Base-by-base conservation (phyloP, 37 sponge, comb jelly and placozoan species). In the Bolinopsis microptera region DNA sequence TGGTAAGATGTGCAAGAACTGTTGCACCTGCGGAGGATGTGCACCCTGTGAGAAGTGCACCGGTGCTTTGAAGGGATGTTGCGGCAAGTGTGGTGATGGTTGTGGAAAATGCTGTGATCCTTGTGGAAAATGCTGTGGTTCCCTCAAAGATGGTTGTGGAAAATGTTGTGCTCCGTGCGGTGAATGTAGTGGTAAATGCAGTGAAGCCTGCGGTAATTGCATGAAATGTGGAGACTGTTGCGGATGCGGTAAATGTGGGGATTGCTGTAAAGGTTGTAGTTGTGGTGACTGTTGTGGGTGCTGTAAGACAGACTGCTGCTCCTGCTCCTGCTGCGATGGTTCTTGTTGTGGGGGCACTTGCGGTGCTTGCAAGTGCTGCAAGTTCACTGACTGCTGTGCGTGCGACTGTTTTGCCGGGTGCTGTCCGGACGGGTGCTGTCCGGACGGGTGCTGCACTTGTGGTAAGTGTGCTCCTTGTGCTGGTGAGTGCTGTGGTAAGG, bases 221-320 rank as follows among this genome's bases (percentile, higher is more conserved):
- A 48, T 48, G 61, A 48, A 48, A 48, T 48, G 61, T 48, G 61
- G 61, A 18, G 61, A 48, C 61, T 48, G 61, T 48, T 48, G 61
- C 61, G 61, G 61, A 48, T 48, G 61, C 13, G 61, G 61, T 48
- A 5, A 8, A 72, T 72, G 75, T 72, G 75, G 61, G 5, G 61
- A 48, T 13, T 48, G 61, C 61, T 48, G 75, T 3, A 72, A 72
- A 28, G 31, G 31, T n/a, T 72, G 75, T 28, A 72, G 2, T 3
- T 72, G 75, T 28, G 75, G 75, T 72, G 75, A 72, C 31, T 72
- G 75, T 72, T 72, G 75, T 21, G 75, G 75, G 5, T 72, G 75
- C 31, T 72, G 75, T n/a, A 72, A 30, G 13, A n/a, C 26, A 23
- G 75, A 72, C 75, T 72, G 75, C 75, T 72, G 75, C 75, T 30